These are phyloP conservation scores for Psilopsiagon aymara DNA, from an alignment of 2,113 vertebrate genomes.

Conservation along the genomic window DNA sequence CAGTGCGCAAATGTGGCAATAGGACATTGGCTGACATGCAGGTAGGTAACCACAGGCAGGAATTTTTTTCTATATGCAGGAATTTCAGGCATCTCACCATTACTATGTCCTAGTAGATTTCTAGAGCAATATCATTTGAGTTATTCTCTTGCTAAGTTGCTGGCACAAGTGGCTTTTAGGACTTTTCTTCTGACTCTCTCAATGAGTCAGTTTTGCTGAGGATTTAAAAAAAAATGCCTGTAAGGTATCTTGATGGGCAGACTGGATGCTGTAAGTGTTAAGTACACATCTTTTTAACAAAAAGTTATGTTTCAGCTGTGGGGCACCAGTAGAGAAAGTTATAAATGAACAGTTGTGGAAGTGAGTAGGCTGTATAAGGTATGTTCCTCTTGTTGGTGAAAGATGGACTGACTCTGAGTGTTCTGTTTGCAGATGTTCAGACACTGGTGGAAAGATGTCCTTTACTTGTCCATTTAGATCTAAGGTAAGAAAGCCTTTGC, in stretches of 20 bases:
- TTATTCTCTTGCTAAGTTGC: not conserved
- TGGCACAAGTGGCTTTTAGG: not conserved
- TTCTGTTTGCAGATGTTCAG: conserved; percentile 82
- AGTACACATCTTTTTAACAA: not conserved
- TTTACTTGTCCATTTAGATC: conserved; percentile 83
- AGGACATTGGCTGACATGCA: not conserved
- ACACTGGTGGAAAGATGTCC: conserved; percentile 85
- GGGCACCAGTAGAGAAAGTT: not conserved
- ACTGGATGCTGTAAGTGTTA: not conserved
- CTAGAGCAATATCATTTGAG: not conserved
- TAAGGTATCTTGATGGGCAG: not conserved
- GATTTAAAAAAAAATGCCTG: not conserved
- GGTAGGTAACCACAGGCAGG: no score
- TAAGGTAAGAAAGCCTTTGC: conserved; percentile 81
- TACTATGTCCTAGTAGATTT: not conserved
- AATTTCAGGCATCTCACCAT: not conserved
- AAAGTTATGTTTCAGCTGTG: not conserved
- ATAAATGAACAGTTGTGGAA: not conserved
- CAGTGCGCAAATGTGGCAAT: not conserved
- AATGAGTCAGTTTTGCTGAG: not conserved
- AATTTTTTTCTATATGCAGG: not conserved
- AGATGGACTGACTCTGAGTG: not conserved
- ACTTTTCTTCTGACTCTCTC: not conserved
- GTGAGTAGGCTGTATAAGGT: not conserved
- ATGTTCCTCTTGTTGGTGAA: fast-evolving